Base-by-base conservation (phyloP, 35 echinoderm and acorn worm species). In the Ophioderma brevispina region DNA sequence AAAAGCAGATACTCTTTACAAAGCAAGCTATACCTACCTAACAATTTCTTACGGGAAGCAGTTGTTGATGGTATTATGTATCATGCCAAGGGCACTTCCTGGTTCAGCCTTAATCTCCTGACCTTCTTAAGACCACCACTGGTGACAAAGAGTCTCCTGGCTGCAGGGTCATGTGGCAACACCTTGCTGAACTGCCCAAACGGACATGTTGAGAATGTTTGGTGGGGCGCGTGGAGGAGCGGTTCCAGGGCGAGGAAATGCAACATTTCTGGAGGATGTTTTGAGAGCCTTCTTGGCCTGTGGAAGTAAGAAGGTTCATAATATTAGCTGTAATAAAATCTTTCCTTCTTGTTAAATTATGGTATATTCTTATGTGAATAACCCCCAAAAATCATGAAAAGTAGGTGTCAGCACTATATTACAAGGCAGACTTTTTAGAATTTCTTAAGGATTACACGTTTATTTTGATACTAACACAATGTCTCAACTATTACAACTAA, bases 11-110 rank as follows among this genome's bases (percentile, higher is more conserved):
- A n/a, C n/a, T n/a, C n/a, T n/a, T n/a, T n/a, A n/a, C n/a, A n/a
- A n/a, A n/a, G n/a, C n/a, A n/a, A n/a, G n/a, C n/a, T n/a, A n/a
- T n/a, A 39, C 89, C 85, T 63, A 99, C 97, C 91, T 99, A 76
- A 99, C 97, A 91, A 99, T 99, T 82, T 99, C 97, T 77, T 99
- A 93, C 25, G 97, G 97, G 85, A 95, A 99, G 87, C 97, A 99
- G 80, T 99, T 99, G 36, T 99, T 99, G 39, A 99, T 99, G 76
- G 94, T 99, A 36, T 99, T 95, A 82, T 99, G 56, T 99, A 99
- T 99, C 97, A 81, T 95, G 91, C n/a, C n/a, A 38, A 99, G 91
- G 75, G 94, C 97, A 78, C 93, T 95, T 25, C 97, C 97, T 23
- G 97, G 91, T 84, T 99, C 97, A 0, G 97, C 90, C 80, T 99